Conservation (phyloP, 2,797 vertebrate species). For the Gymnothorax javanicus region DNA sequence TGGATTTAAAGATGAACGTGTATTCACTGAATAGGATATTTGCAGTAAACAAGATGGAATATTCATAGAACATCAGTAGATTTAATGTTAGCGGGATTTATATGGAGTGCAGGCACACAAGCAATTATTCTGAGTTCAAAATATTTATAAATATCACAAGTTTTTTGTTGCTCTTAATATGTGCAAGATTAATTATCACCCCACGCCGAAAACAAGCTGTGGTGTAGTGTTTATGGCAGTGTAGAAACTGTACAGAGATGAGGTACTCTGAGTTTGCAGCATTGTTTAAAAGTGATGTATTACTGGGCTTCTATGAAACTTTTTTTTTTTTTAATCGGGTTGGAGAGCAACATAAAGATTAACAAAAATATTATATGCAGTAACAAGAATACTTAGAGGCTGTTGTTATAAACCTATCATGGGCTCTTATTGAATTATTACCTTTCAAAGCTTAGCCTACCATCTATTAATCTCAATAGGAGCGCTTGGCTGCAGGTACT, state of each 20-base stretch:
- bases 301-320: slow-evolving; percentile 32
- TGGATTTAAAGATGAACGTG: not conserved
- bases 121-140: not conserved
- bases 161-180: too few relatives aligned
- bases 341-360: slow-evolving; percentile 40
- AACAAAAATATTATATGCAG: slow-evolving; percentile 35
- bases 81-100: not conserved
- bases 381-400: slow-evolving; percentile 44
- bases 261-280: not conserved
- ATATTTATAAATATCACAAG: not conserved
- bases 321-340: not conserved
- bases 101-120: not conserved
- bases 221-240: not conserved
- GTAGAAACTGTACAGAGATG: not conserved
- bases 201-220: not conserved
- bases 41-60: too few relatives aligned
- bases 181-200: not conserved
- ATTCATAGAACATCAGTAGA: too few relatives aligned
- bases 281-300: not conserved
- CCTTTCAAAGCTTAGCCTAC: slow-evolving; percentile 57
- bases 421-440: slow-evolving; percentile 63
- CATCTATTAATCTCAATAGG: slow-evolving; percentile 65
- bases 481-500: slow-evolving; percentile 49
- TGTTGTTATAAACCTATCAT: slow-evolving; percentile 53
- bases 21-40: too few relatives aligned